Evolutionary conservation across 2,797 vertebrate species (phyloP).

Genomic region (Alectoris magna): DNA sequence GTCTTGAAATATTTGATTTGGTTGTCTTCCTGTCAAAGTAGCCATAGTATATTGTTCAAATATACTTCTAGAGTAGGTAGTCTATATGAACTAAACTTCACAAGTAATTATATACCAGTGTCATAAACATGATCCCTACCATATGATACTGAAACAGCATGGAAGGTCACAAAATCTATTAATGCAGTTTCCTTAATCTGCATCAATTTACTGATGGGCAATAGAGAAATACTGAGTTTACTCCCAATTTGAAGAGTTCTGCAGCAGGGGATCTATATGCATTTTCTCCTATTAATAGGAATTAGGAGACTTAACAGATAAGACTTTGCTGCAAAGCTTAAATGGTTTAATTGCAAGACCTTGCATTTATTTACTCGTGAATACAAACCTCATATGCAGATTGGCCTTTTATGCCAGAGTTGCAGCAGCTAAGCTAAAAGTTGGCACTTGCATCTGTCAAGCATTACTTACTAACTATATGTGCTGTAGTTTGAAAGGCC

Average conservation of each 20-base stretch:
- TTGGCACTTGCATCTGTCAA: background rate
- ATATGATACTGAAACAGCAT: background rate
- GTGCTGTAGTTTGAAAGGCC: slow-evolving; percentile 93
- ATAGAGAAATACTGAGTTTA: background rate
- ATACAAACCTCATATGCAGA: background rate
- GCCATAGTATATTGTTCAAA: background rate
- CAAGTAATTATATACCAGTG: background rate
- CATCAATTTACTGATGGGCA: background rate
- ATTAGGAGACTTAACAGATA: background rate
- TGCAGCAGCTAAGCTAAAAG: background rate
- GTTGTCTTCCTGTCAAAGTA: background rate
- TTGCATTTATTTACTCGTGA: background rate
- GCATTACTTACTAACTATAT: slow-evolving; percentile 91
- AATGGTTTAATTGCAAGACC: background rate
- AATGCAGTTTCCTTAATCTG: background rate
- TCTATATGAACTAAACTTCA: background rate
- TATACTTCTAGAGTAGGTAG: background rate
- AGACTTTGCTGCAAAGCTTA: background rate
- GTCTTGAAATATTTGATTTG: background rate
- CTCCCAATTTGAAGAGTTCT: background rate
- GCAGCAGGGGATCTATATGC: background rate
- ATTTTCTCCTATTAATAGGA: background rate
- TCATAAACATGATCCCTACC: background rate
- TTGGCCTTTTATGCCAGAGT: background rate
- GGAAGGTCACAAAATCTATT: background rate